Percentiles rank a stretch among this genome's conserved stretches.
Conservation (phyloP, 2,888 invertebrate species). For the Latrodectus hesperus region DNA sequence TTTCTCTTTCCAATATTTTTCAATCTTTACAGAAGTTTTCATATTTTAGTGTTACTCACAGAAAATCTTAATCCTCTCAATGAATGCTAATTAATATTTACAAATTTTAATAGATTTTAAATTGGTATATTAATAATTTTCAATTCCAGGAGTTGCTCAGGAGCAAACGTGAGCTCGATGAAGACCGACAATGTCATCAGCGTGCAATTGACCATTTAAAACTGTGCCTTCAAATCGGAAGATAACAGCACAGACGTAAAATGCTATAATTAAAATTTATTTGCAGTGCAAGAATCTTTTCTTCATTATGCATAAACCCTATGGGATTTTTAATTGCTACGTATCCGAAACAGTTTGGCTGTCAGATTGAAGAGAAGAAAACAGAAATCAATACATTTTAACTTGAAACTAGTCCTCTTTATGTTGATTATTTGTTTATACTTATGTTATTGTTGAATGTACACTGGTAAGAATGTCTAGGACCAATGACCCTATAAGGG, state of each 20-base stretch:
- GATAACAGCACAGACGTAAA: slow-evolving; percentile 42
- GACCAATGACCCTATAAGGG: slow-evolving; percentile 59
- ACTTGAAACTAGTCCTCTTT: slow-evolving; percentile 20
- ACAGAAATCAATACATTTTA: background rate
- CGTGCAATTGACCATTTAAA: slow-evolving; percentile 57
- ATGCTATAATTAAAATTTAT: background rate
- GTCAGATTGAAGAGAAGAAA: background rate
- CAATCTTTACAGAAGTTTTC: too few species aligned
- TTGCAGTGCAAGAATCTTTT: background rate
- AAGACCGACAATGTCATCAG: slow-evolving; percentile 61
- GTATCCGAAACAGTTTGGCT: background rate
- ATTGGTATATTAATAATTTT: background rate
- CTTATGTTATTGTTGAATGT: slow-evolving; percentile 1
- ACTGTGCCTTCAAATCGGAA: slow-evolving; percentile 59
- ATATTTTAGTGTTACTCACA: too few species aligned
- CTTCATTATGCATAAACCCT: background rate
- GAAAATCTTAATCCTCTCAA: too few species aligned
- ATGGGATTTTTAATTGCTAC: background rate
- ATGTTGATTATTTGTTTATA: slow-evolving; percentile 14
- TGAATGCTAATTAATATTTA: background rate
- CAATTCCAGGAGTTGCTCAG: slow-evolving; percentile 54
- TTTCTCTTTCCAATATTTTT: too few species aligned
- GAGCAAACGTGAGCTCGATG: slow-evolving; percentile 60
- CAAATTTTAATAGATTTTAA: background rate
- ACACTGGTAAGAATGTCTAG: slow-evolving; percentile 39